Conservation (phyloP, 92 coral and sea anemone species). For the Porites divaricata region DNA sequence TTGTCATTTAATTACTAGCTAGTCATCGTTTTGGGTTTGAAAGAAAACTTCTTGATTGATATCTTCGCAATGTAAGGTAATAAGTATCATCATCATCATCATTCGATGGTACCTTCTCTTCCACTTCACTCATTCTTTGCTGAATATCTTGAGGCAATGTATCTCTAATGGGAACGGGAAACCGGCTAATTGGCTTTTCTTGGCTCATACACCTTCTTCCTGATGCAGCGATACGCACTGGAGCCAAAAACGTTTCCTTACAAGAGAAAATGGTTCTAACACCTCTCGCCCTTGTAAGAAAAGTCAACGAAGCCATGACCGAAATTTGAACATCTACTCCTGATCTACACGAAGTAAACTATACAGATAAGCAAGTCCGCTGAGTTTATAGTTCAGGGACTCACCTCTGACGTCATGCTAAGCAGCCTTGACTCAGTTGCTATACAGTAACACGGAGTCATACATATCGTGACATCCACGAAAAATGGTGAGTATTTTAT, state of each 20-base stretch:
- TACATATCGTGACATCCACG: not conserved
- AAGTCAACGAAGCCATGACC: slow-evolving; percentile 8
- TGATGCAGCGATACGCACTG: slow-evolving; percentile 14
- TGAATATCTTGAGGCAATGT: slow-evolving; percentile 83
- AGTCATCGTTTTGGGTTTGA: too few relatives aligned
- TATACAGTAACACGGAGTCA: slow-evolving; percentile 8
- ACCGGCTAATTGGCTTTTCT: slow-evolving; percentile 80
- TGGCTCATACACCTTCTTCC: slow-evolving; percentile 9
- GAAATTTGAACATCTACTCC: too few relatives aligned
- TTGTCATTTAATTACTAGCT: too few relatives aligned
- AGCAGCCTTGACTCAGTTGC: slow-evolving; percentile 41
- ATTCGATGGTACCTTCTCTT: slow-evolving; percentile 76
- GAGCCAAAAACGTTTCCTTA: slow-evolving; percentile 3
- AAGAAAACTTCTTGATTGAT: too few relatives aligned
- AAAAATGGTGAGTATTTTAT: slow-evolving; percentile 58
- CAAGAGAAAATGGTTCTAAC: not conserved
- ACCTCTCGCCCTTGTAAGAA: not conserved
- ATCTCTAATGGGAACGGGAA: slow-evolving; percentile 77
- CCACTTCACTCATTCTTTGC: slow-evolving; percentile 78
- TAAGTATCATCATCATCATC: too few relatives aligned
- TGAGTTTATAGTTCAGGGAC: not conserved
- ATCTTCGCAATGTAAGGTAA: too few relatives aligned
- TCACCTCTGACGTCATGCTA: slow-evolving; percentile 42
- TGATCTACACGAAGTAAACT: not conserved
- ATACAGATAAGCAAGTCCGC: not conserved